These are phyloP conservation scores for Drosophila colorata DNA, from an alignment of 2,888 invertebrate genomes.

Conservation along the genomic window DNA sequence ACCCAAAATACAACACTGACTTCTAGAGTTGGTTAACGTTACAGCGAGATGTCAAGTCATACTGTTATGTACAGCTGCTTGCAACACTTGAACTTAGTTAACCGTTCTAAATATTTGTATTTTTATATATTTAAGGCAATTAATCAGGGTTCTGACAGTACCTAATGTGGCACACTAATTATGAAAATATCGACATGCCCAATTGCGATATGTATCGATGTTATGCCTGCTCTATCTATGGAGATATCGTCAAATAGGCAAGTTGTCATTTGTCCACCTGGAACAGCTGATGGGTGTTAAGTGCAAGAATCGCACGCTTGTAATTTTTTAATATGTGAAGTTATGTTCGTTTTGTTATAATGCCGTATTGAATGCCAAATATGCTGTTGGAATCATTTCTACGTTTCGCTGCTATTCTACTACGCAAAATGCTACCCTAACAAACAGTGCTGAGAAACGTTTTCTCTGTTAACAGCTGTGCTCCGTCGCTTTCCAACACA, in stretches of 20 bases:
- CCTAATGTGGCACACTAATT: neutral
- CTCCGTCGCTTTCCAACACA: constrained; percentile 19
- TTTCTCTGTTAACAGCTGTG: constrained; percentile 41
- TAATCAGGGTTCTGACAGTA: constrained; percentile 3
- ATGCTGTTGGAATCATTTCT: neutral
- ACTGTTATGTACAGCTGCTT: constrained; percentile 30
- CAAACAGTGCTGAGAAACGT: constrained; percentile 37
- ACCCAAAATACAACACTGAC: constrained; percentile 52
- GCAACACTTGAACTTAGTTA: neutral
- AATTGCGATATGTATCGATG: constrained; percentile 3
- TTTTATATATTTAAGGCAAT: neutral
- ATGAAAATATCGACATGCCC: constrained; percentile 26
- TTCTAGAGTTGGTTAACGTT: constrained; percentile 39
- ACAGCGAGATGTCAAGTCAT: constrained; percentile 11
- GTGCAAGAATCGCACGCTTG: neutral
- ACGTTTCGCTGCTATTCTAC: constrained; percentile 15
- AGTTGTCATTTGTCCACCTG: constrained; percentile 7
- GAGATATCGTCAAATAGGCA: constrained; percentile 12
- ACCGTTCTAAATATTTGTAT: neutral
- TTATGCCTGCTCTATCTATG: constrained; percentile 4
- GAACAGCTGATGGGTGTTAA: constrained; percentile 36
- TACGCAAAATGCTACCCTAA: constrained; percentile 33
- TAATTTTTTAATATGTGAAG: neutral
- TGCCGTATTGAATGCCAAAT: neutral
- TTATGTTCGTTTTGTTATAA: neutral